Evolutionary conservation across 2,113 vertebrate species (phyloP), one percentile per base, ranked within the genome.

Genomic region (Nibea albiflora): DNA sequence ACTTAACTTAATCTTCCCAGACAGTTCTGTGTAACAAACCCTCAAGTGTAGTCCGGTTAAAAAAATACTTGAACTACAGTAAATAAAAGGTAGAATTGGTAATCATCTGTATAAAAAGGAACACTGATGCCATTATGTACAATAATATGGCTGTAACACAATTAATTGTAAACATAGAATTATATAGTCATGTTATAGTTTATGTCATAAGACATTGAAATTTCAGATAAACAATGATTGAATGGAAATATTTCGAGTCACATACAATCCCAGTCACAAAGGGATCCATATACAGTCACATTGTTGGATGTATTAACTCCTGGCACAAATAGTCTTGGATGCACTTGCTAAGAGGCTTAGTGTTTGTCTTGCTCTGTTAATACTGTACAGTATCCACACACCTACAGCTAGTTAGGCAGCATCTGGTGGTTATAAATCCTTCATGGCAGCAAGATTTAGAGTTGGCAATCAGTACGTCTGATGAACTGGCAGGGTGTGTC

Each of bases 401-500:
- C 50, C 42, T 31, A 26, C 9, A 39, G n/a, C 19, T 20, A 44
- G 46, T 75, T 56, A 44, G n/a, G 68, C 31, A 82, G 28, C 84
- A 83, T 84, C 77, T 88, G 76, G 42, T 64, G 2, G 62, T 71
- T 42, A 26, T 85, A 80, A 90, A 87, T 86, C 66, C 60, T 78
- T 68, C 31, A 73, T 52, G 77, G 57, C 79, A 61, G 49, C 35
- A 46, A 64, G 72, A 76, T 85, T 87, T 85, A 78, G 53, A 84
- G 50, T 54, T 83, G 65, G 85, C 83, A 71, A 87, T 87, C 88
- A 57, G 64, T 73, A 81, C 73, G 78, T 85, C 54, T 81, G 75
- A 87, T 73, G 5, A 83, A 74, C 52, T 81, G 53, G 63, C 66
- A 64, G 39, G 65, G 50, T 50, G 67, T 63, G 71, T 83, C 70